phyloP scores from a whole-genome alignment of 1,140 invertebrate species.

The Bursaphelenchus mucronatus region DNA sequence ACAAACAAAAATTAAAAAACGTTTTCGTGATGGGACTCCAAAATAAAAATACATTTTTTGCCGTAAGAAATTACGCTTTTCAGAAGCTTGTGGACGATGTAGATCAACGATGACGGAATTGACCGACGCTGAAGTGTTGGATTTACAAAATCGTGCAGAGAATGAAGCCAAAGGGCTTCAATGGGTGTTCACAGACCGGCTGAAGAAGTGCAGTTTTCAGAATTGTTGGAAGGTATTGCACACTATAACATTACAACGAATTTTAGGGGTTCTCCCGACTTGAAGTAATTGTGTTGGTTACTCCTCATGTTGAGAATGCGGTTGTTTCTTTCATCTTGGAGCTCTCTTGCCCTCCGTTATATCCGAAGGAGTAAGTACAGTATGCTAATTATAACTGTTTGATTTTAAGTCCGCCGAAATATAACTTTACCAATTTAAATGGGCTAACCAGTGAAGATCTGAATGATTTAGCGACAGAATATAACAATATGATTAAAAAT shows the following conservation, averaged over 20 bases:
- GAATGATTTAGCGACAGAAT: not conserved
- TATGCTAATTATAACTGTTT: too few relatives aligned
- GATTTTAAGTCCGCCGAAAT: conserved; percentile 9
- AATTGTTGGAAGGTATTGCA: conserved; percentile 17
- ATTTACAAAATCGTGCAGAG: conserved; percentile 1
- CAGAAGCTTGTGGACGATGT: too few relatives aligned
- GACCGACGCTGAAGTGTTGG: too few relatives aligned
- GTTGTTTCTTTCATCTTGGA: conserved; percentile 5
- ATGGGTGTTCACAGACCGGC: not conserved
- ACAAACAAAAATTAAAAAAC: too few relatives aligned
- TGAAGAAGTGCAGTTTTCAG: conserved; percentile 8
- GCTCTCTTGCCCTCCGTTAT: conserved; percentile 4
- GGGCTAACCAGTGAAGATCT: not conserved
- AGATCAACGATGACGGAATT: too few relatives aligned
- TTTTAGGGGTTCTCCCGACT: conserved; percentile 11
- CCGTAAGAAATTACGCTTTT: too few relatives aligned
- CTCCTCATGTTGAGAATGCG: not conserved
- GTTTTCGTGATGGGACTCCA: too few relatives aligned
- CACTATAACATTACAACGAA: not conserved
- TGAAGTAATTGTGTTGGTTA: conserved; percentile 6
- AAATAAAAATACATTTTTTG: too few relatives aligned
- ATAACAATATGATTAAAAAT: conserved; percentile 1
- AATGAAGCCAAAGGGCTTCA: conserved; percentile 6
- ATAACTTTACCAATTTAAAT: conserved; percentile 1
- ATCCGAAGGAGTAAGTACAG: conserved; percentile 8